These are phyloP conservation scores for Protonibea diacanthus DNA, from an alignment of 2,797 vertebrate genomes.

Conservation along the genomic window DNA sequence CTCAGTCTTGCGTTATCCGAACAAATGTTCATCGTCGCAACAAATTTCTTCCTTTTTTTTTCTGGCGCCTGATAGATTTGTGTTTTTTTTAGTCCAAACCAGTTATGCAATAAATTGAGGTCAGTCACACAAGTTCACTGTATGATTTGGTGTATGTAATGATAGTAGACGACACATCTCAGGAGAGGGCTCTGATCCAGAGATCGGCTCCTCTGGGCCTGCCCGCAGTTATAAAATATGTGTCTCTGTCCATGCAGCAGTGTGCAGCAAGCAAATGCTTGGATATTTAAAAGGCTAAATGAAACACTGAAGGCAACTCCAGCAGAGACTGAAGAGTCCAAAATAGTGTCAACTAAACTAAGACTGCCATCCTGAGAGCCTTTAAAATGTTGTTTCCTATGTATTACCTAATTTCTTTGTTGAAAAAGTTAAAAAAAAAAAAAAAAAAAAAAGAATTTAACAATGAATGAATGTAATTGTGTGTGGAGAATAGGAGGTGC, in stretches of 20 bases:
- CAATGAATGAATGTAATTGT: neutral
- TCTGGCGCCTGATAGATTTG: neutral
- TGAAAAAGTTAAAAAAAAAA: too few species aligned
- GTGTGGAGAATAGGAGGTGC: neutral
- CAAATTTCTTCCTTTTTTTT: neutral
- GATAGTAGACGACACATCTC: neutral
- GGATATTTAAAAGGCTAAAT: neutral
- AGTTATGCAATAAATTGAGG: neutral
- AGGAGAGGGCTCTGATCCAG: too few species aligned
- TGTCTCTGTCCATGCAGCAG: neutral
- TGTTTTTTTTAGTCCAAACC: neutral
- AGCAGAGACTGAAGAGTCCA: neutral
- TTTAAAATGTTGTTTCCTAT: neutral
- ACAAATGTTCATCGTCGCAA: constrained; percentile 8
- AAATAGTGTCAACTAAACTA: neutral
- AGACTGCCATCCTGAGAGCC: neutral
- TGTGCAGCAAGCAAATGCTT: neutral
- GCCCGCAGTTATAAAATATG: too few species aligned
- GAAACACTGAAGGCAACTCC: neutral
- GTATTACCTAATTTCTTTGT: neutral
- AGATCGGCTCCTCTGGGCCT: too few species aligned
- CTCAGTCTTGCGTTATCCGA: constrained; percentile 23
- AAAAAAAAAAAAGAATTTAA: neutral
- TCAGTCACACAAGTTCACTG: neutral
- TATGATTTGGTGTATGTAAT: neutral